Evolutionary conservation across 2,888 invertebrate genomes (phyloP).

Genomic region (Sympetrum striolatum): DNA sequence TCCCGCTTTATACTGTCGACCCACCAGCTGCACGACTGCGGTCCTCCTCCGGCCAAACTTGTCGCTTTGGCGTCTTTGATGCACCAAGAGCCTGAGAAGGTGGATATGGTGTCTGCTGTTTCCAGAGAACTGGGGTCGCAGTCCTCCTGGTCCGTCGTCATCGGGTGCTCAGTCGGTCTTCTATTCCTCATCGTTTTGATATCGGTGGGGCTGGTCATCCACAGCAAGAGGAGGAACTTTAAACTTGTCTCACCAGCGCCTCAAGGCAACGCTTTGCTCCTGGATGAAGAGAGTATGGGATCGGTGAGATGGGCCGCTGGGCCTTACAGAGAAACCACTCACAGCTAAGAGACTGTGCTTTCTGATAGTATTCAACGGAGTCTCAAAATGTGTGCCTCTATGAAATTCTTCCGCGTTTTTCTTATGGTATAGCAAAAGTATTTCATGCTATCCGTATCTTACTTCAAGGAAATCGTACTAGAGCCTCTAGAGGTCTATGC

Average conservation of each 20-base stretch:
- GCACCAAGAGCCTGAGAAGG: constrained; percentile 2
- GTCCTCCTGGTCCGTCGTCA: not conserved
- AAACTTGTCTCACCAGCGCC: not conserved
- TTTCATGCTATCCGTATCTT: not conserved
- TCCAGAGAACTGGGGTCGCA: not conserved
- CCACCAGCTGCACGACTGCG: constrained; percentile 23
- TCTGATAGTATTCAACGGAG: not conserved
- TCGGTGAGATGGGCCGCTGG: not conserved
- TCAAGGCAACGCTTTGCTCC: not conserved
- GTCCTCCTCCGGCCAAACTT: not conserved
- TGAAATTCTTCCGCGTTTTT: not conserved
- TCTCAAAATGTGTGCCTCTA: not conserved
- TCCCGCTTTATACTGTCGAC: not conserved
- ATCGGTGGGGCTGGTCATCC: not conserved
- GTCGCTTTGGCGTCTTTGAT: not conserved
- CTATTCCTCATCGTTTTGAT: not conserved
- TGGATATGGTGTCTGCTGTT: not conserved
- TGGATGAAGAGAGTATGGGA: not conserved
- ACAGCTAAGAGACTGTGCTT: not conserved
- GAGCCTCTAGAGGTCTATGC: not conserved
- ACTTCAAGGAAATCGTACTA: not conserved
- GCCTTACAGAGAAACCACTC: constrained; percentile 12
- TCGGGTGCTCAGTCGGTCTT: not conserved
- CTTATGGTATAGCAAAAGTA: not conserved
- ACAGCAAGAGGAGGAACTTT: not conserved